Base-by-base conservation (phyloP, 2,888 invertebrate species). In the Ophion ellenae region DNA sequence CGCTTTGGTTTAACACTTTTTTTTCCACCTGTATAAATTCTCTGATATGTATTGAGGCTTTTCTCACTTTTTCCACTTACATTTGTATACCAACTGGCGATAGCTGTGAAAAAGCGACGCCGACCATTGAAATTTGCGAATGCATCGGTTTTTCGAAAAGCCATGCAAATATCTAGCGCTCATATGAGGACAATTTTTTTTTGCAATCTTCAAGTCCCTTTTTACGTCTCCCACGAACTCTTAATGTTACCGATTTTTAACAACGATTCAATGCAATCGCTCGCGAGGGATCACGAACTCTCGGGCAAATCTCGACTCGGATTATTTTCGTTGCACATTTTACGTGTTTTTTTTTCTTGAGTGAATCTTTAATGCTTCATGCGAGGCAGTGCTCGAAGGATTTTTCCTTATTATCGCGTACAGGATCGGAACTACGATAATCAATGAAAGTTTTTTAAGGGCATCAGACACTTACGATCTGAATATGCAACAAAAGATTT, bases 341-440 rank as follows among this genome's bases (percentile, higher is more conserved):
- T 11, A 73, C 57, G 47, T 20, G 63, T 77, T 69, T 77, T 78
- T 78, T 24, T 67, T 74, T 59, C 75, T 53, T 59, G 36, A 53
- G 47, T 73, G 61, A 70, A 74, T 66, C 83, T 78, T 74, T 32
- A 45, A 40, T 81, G 75, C 47, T 80, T 86, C 69, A 80, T 59
- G 78, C 81, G 82, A 85, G 87, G 87, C 87, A 87, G 86, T 87
- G 87, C 85, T 83, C 83, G 84, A 86, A 87, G 86, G 57, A 45
- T 75, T 75, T 74, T 66, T 9, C 75, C 17, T 71, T 67, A 70
- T 9, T 32, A 59, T 20, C 70, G 45, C 24, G 36, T 74, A 63
- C 53, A 24, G 53, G 36, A 20, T 47, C 47, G 64, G 36, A 83
- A 32, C 32, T 47, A 10, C 63, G 36, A 69, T 32, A 32, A 32